Evolutionary conservation across 2,113 vertebrate species (phyloP).

Genomic region (Anhinga rufa): DNA sequence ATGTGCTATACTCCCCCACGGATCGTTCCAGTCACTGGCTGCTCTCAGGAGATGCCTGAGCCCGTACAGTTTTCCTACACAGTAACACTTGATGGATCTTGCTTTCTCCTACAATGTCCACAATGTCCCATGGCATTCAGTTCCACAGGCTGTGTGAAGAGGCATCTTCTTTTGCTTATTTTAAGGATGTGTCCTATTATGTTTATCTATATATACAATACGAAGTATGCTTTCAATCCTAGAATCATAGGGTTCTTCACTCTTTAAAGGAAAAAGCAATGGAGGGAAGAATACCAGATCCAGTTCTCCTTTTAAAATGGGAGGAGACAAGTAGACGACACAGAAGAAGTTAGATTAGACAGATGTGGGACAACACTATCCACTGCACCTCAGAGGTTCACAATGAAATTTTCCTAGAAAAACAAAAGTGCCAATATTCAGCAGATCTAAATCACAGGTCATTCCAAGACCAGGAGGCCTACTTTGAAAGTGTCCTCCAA

Average conservation of each 20-base stretch:
- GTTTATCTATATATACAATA: not conserved
- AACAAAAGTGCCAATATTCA: not conserved
- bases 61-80: not conserved
- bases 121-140: fast-evolving
- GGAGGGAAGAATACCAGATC: not conserved
- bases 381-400: not conserved
- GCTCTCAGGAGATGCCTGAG: not conserved
- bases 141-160: not conserved
- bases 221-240: not conserved
- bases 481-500: not conserved
- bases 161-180: not conserved
- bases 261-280: not conserved
- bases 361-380: not conserved
- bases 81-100: not conserved
- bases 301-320: not conserved
- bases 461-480: not conserved
- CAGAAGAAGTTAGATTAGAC: not conserved
- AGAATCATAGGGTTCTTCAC: not conserved
- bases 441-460: not conserved
- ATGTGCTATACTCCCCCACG: fast-evolving
- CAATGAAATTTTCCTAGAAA: not conserved
- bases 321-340: not conserved
- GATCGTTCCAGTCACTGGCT: not conserved
- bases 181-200: not conserved
- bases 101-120: not conserved